Evolutionary conservation across 2,888 invertebrate genomes (phyloP).

Genomic region (Drosophila siamana): DNA sequence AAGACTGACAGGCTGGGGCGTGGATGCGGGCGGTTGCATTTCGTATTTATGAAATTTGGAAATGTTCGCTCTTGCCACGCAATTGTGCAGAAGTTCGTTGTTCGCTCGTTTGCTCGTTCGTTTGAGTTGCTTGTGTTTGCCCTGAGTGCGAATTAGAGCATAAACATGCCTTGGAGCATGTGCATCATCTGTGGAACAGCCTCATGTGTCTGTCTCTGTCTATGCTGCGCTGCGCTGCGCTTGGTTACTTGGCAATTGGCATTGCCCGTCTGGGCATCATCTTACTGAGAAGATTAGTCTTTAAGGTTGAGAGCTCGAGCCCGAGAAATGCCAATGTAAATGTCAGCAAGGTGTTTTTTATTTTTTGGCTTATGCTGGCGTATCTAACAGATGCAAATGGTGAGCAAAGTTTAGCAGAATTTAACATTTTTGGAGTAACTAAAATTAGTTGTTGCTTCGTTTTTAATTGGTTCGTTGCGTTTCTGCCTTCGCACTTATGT

Average conservation of each 20-base stretch:
- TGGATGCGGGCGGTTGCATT: slow-evolving; percentile 75
- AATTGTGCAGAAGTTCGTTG: slow-evolving; percentile 76
- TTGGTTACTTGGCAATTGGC: slow-evolving; percentile 31
- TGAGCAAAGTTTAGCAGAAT: slow-evolving; percentile 5
- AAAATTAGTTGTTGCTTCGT: slow-evolving; percentile 45
- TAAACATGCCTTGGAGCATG: slow-evolving; percentile 74
- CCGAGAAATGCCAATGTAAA: slow-evolving; percentile 41
- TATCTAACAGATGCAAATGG: slow-evolving; percentile 12
- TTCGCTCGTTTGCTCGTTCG: slow-evolving; percentile 59
- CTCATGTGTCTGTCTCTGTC: slow-evolving; percentile 22
- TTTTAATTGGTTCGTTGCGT: slow-evolving; percentile 71
- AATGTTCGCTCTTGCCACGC: slow-evolving; percentile 68
- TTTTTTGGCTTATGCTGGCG: neutral
- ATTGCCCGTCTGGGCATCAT: slow-evolving; percentile 29
- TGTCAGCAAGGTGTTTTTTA: slow-evolving; percentile 47
- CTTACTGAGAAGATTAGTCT: slow-evolving; percentile 35
- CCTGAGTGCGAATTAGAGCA: slow-evolving; percentile 84
- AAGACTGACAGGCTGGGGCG: slow-evolving; percentile 35
- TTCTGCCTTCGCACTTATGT: slow-evolving; percentile 34
- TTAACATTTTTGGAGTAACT: slow-evolving; percentile 8
- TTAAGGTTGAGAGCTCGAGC: slow-evolving; percentile 20
- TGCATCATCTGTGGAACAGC: slow-evolving; percentile 58
- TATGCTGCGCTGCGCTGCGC: slow-evolving; percentile 45
- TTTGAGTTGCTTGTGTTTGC: slow-evolving; percentile 43
- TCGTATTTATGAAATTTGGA: slow-evolving; percentile 72